Evolutionary conservation across 2,888 invertebrate genomes (phyloP), one percentile per base, ranked within the genome.

Genomic region (Automeris io): DNA sequence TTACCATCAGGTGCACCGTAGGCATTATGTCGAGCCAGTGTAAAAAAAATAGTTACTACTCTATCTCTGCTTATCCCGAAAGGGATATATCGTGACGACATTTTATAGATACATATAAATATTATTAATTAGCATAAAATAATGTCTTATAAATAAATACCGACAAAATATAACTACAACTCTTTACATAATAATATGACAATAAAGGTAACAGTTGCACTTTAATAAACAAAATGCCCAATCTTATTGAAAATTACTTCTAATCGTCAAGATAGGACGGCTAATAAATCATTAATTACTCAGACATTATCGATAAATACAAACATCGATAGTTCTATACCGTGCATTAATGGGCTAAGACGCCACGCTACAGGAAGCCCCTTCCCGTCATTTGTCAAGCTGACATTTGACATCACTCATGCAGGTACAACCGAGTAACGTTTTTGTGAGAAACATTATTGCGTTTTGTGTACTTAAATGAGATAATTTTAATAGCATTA

Each of bases 321-420:
- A 54, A 54, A 57, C 51, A 70, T 72, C 67, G 61, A 74, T 71
- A 73, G 57, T 50, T 48, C 46, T 33, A 41, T 39, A 42, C 61
- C 38, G 56, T 46, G 49, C 63, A 57, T 70, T 81, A 79, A 78
- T 78, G 75, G 70, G 61, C 49, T 41, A 44, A 54, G 67, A 59
- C 63, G 51, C 60, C 55, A 66, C 78, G 63, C 80, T 65, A 76
- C 78, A 81, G 83, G 83, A 83, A 80, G 80, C 76, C 66, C 53
- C 53, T 64, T 63, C 62, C 66, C 66, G 66, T 64, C 76, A 83
- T 85, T 83, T 81, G 78, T 86, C 80, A 76, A 63, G 45, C 55
- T 78, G 85, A 80, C 85, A 72, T 77, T 76, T 81, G 79, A 80
- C 81, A 86, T 86, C 79, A 83, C 51, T 85, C 82, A 83, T 72